Evolutionary conservation across 2,888 invertebrate species (phyloP), one percentile per base, ranked within the genome.

Genomic region (Volucella zonaria): DNA sequence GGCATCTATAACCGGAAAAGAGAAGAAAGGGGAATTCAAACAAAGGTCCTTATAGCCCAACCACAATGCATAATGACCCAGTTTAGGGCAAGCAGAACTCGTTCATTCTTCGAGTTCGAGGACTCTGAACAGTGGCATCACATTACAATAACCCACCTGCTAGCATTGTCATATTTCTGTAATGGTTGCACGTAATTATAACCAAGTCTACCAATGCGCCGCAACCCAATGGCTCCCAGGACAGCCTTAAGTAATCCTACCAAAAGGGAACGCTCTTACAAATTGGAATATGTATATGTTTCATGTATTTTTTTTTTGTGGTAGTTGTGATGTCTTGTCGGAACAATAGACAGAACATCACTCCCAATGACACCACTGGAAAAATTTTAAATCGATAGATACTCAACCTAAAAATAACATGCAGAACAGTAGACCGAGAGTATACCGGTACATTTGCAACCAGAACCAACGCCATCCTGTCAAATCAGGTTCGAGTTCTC

Each of bases 191-290:
- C 76, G 42, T 88, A 87, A 58, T 88, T 81, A 70, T 89, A 89
- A 14, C 88, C 89, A 67, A 79, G 89, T 42, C 79, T 76, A 73
- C 87, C 88, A 11, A 90, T 79, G 18, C 38, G 23, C 4, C 40
- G 54, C 43, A 78, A 45, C 42, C 87, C 88, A 14, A 88, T 54
- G 3, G 76, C 75, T 9, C 90, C 90, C 4, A 89, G n/a, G 10
- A 87, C 14, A 8, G 89, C 90, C 80, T 90, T 90, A 15, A 89
- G 31, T 8, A 89, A 67, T 38, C 90, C 90, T 89, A 62, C 51
- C 75, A 64, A 70, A 86, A 78, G 45, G 76, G 14, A 74, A 67
- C 18, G 47, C 61, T 45, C 31, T 67, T 67, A 61, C 31, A 78
- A 82, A 82, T 73, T 73, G 42, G 66, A 73, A 54, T 67, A 15